Base-by-base conservation (phyloP, 2,113 vertebrate species). In the Lasiurus borealis region DNA sequence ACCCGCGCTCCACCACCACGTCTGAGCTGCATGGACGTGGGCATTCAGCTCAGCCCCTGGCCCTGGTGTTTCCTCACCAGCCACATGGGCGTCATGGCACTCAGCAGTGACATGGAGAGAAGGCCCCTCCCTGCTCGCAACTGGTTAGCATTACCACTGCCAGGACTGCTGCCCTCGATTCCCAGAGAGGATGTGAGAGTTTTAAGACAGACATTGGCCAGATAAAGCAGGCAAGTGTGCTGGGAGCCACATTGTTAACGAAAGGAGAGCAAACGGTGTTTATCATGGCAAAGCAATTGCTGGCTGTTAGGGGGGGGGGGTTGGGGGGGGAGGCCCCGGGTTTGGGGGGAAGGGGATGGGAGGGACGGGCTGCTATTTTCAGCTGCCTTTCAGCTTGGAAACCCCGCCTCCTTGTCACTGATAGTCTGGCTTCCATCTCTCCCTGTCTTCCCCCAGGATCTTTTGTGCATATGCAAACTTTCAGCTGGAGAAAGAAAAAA, bases 401-500 rank as follows among this genome's bases (percentile, higher is more conserved):
- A 82, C 54, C 18, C 4, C 25, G 31, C 5, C 27, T 50, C 27
- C 29, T 83, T 82, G 59, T 57, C 88, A 75, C 36, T 5, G 12
- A n/a, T 57, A 40, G 21, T 62, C 64, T 88, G 75, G 62, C 36
- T 89, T 89, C 31, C 75, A 73, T 46, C 31, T 77, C 48, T 81
- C 54, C 57, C 7, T 31, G 87, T 78, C 68, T 82, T 72, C 52
- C 40, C 59, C 19, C 54, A 76, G 19, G 84, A 69, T 69, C 36
- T 83, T 90, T 71, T 62, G 27, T 73, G 89, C 90, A 86, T 84
- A 90, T 11, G 36, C 50, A 90, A 83, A 80, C 54, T 66, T 96
- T 68, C 36, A 54, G 52, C 68, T 81, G 46, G 40, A 40, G 40
- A 40, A 40, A 40, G 40, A 40, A 27, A 83, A n/a, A n/a, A n/a